Evolutionary conservation across 2,888 invertebrate genomes (phyloP).

Genomic region (Carcina quercana): DNA sequence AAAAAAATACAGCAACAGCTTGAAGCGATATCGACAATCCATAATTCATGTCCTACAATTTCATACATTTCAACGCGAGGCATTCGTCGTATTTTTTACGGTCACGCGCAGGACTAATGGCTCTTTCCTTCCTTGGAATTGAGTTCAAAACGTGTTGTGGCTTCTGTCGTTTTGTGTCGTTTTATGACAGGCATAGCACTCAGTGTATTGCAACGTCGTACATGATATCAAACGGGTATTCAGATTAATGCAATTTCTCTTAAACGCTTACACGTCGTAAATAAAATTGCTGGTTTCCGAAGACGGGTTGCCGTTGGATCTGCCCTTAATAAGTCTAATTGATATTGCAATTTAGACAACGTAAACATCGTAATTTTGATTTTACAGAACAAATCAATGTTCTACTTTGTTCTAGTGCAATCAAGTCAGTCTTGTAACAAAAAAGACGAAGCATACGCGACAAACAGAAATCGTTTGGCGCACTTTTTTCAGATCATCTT

Average conservation of each 20-base stretch:
- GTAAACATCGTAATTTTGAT: too few species aligned
- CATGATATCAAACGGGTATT: conserved; percentile 72
- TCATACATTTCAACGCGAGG: conserved; percentile 54
- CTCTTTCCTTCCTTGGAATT: conserved; percentile 34
- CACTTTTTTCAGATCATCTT: too few species aligned
- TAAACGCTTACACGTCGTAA: conserved; percentile 74
- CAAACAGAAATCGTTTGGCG: too few species aligned
- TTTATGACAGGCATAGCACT: conserved; percentile 30
- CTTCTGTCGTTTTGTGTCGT: conserved; percentile 30
- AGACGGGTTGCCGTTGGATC: conserved; percentile 41
- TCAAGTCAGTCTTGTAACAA: too few species aligned
- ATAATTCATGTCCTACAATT: conserved; percentile 75
- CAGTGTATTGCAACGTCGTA: conserved; percentile 70
- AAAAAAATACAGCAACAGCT: conserved; percentile 73
- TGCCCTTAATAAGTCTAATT: conserved; percentile 56
- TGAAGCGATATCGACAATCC: conserved; percentile 74
- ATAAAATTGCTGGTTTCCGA: conserved; percentile 68
- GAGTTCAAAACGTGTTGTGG: conserved; percentile 30
- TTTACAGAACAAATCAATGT: too few species aligned
- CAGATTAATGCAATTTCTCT: conserved; percentile 75
- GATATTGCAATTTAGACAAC: conserved; percentile 29
- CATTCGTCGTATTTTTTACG: conserved; percentile 34
- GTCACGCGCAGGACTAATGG: conserved; percentile 31
- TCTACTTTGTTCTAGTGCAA: too few species aligned
- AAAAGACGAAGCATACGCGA: too few species aligned